Base-by-base conservation (phyloP, 2,888 invertebrate species). In the Platycnemis pennipes region DNA sequence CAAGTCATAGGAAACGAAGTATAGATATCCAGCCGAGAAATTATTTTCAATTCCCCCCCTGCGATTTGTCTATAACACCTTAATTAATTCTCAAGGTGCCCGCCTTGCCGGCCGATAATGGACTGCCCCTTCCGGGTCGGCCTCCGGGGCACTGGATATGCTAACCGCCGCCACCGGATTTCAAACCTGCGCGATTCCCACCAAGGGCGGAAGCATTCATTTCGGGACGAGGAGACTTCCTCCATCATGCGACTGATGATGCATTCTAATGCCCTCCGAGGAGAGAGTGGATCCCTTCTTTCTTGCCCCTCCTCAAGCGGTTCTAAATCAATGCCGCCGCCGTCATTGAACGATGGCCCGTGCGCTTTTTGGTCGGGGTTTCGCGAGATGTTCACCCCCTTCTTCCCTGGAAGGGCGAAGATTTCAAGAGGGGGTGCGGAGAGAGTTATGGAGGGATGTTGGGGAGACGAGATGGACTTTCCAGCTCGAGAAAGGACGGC, bases 271-370 rank as follows among this genome's bases (percentile, higher is more conserved):
- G 77, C 13, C 31, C 63, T 26, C 63, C 63, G n/a, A 63, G 63
- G n/a, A 7, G n/a, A n/a, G n/a, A n/a, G n/a, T 22, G 3, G 26
- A 63, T 26, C 53, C 4, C 4, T 26, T 49, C 49, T 49, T 49
- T 19, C 4, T 19, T 11, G 49, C 2, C n/a, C 26, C 3, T 63
- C 63, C 26, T 19, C 63, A 4, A 63, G 63, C 63, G 63, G 22
- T n/a, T 63, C 63, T 49, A 49, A 88, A 88, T 88, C 88, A 49
- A 88, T 88, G 37, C 88, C n/a, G 37, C 88, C n/a, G 49, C n/a
- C 37, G 13, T 88, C 88, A 45, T 88, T 46, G 49, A 49, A 88
- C 31, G 88, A 88, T 88, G 88, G 88, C 88, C 22, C 8, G 31
- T 46, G 1, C n/a, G 63, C 63, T 63, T n/a, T 63, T 22, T 26